Conservation (phyloP, 2,797 vertebrate species). For the Lacerta viridis region DNA sequence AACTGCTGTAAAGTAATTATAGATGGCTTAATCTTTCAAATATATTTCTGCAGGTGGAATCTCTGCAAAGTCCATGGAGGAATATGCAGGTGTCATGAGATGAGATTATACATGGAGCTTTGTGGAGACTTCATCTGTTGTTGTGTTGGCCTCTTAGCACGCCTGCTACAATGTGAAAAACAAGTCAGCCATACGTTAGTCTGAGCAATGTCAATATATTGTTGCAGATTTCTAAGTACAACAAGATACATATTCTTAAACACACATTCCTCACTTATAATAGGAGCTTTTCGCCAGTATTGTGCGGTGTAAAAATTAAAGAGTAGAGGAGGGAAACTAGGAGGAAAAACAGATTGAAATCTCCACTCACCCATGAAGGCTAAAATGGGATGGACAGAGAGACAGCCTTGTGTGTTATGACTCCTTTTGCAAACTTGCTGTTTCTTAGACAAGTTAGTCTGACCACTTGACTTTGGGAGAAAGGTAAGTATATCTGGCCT, state of each 20-base stretch:
- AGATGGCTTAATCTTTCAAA: slow-evolving; percentile 39
- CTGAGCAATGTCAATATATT: background rate
- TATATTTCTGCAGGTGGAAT: slow-evolving; percentile 34
- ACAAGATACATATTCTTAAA: background rate
- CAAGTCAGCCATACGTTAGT: background rate
- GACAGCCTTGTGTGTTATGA: background rate
- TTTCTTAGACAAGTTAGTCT: background rate
- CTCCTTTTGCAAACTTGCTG: background rate
- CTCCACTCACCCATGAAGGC: background rate
- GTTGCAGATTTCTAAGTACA: slow-evolving; percentile 1
- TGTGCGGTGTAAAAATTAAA: background rate
- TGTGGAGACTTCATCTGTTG: background rate
- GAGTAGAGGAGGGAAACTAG: background rate
- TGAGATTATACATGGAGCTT: slow-evolving; percentile 22
- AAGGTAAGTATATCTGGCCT: slow-evolving; percentile 52
- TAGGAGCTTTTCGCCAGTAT: background rate
- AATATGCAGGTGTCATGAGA: slow-evolving; percentile 25
- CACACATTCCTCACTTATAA: background rate
- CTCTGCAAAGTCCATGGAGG: slow-evolving; percentile 25
- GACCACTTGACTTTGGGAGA: background rate
- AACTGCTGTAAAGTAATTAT: slow-evolving; percentile 35
- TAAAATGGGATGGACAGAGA: background rate
- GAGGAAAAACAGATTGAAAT: background rate
- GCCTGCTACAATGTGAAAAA: background rate
- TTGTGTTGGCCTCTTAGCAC: background rate